Base-by-base conservation (phyloP, 2,888 invertebrate species). In the Amphimallon solstitiale region DNA sequence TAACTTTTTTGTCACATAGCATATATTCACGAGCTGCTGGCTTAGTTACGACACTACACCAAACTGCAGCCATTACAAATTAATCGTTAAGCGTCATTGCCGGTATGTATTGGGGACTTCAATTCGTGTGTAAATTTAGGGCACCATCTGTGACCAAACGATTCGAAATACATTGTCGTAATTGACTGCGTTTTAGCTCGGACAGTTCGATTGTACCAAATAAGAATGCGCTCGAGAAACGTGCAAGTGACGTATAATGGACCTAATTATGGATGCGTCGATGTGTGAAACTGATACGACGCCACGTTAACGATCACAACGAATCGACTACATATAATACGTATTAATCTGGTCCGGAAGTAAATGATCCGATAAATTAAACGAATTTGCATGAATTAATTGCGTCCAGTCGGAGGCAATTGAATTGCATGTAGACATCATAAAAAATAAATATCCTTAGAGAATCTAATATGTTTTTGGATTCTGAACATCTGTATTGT, bases 141-240 rank as follows among this genome's bases (percentile, higher is more conserved):
- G 63, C 69, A 72, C 72, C 72, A 72, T 70, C 72, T 72, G 72
- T 71, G 71, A 72, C 70, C 70, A 72, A 72, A 68, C 71, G 69
- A 70, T 71, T 72, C 65, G 70, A 64, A 71, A 72, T 71, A 67
- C 64, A 48, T 64, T 66, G 66, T 66, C 51, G 49, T 72, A 72
- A 72, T 72, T 71, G 70, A 72, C 71, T 69, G 70, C 66, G 64
- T 70, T 72, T 71, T 66, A 29, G 61, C 40, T 60, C 43, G 60
- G 40, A 49, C 21, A 23, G 60, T 49, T 40, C 34, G 45, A 54
- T 54, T 40, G 10, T 40, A 15, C 14, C n/a, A 9, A 14, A 37
- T 52, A 56, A 56, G 56, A 56, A 56, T 17, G 9, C 14, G 12
- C 7, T 7, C n/a, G 15, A 43, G 7, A 15, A 29, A 29, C 29